phyloP scores from a whole-genome alignment of 35 echinoderm and acorn worm species.

The Heliocidaris tuberculata region DNA sequence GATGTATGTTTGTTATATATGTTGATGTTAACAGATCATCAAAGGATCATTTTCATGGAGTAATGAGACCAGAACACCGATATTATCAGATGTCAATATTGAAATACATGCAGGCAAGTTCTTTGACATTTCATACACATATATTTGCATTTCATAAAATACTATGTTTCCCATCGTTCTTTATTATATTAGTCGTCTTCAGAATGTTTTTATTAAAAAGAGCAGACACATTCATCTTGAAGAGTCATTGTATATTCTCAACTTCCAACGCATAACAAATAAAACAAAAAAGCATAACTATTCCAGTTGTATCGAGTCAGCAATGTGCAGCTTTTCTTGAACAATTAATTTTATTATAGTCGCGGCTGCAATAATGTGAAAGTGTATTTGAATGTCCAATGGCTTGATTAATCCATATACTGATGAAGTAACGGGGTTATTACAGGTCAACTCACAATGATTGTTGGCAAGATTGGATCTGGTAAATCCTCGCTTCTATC shows the following conservation, averaged over 20 bases:
- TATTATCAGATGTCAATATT: slow-evolving; percentile 31
- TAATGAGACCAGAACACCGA: slow-evolving; percentile 20
- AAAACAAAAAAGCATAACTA: no score
- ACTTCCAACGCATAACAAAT: no score
- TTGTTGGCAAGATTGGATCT: slow-evolving; percentile 75
- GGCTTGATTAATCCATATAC: neutral
- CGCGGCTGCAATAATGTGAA: neutral
- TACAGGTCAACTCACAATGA: slow-evolving; percentile 82
- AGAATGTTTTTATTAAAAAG: no score
- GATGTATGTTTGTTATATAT: neutral
- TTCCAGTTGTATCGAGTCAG: no score
- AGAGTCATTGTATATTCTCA: no score
- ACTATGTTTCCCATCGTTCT: no score
- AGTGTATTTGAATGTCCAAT: no score
- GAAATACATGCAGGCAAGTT: slow-evolving; percentile 40
- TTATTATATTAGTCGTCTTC: no score
- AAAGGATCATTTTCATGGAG: slow-evolving; percentile 48
- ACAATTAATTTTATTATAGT: neutral
- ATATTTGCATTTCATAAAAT: no score
- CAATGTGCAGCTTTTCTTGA: no score
- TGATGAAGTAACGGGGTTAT: neutral
- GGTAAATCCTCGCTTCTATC: slow-evolving; percentile 87
- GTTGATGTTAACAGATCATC: slow-evolving; percentile 17
- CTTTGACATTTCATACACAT: neutral
- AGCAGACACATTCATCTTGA: no score